A percentile compares a stretch with the other conserved stretches of the same genome.
Evolutionary conservation across 2,888 invertebrate species (phyloP).

Genomic region (Baccha elongata): DNA sequence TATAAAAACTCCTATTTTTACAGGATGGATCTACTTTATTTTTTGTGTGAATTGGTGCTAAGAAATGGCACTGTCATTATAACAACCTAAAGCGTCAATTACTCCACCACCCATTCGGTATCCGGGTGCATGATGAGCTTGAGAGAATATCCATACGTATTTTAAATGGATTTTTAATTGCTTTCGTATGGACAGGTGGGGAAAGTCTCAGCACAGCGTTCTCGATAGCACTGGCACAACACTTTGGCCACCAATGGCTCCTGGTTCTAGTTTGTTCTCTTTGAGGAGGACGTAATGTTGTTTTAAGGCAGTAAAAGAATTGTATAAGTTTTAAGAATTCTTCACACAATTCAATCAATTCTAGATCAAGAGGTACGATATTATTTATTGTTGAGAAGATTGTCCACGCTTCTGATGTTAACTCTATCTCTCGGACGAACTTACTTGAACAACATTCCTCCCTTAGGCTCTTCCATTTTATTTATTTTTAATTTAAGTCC

Average conservation of each 20-base stretch:
- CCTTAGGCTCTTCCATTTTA: conserved; percentile 59
- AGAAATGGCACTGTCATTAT: background rate
- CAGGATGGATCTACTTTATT: background rate
- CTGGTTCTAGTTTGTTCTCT: background rate
- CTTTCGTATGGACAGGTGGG: conserved; percentile 50
- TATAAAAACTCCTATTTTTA: conserved; percentile 20
- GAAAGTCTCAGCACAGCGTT: conserved; percentile 12
- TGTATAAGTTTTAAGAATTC: background rate
- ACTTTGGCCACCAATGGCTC: conserved; percentile 52
- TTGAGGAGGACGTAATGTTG: background rate
- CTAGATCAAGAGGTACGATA: background rate
- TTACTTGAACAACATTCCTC: background rate
- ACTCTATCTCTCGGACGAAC: background rate
- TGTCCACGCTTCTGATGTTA: background rate
- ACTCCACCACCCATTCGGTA: conserved; percentile 57
- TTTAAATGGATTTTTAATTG: conserved; percentile 71
- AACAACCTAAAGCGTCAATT: conserved; percentile 17
- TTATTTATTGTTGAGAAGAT: background rate
- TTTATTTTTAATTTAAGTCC: conserved; percentile 70
- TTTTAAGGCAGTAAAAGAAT: background rate
- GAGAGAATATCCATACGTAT: conserved; percentile 35
- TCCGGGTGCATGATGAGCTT: conserved; percentile 17
- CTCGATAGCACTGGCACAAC: conserved; percentile 35
- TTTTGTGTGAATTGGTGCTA: background rate
- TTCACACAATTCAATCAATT: conserved; percentile 8